phyloP scores from a whole-genome alignment of 1,140 invertebrate genomes.

The Penaeus japonicus region DNA sequence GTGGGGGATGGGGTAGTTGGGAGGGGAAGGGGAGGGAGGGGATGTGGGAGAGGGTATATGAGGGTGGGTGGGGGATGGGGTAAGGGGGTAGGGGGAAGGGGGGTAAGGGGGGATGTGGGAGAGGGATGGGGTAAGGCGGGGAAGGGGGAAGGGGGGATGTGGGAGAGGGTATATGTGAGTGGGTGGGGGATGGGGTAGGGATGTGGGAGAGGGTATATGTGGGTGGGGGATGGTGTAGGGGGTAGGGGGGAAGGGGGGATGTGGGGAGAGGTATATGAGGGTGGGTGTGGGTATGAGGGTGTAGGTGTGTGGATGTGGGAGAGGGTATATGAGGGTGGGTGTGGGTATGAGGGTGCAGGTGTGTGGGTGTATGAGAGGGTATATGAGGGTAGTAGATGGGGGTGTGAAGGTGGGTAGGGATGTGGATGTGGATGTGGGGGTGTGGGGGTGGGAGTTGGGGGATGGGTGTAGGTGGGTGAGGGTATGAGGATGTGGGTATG shows the following conservation, averaged over 20 bases:
- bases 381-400: no score
- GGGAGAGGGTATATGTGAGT: not conserved
- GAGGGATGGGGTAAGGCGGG: conserved; percentile 1
- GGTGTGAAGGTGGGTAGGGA: no score
- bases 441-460: no score
- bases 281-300: not conserved
- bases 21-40: not conserved
- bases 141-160: not conserved
- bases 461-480: no score
- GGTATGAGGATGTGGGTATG: no score
- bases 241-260: conserved; percentile 9
- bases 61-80: not conserved
- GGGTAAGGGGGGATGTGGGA: not conserved
- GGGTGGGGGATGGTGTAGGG: conserved; percentile 1
- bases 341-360: not conserved
- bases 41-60: no score
- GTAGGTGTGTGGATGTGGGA: not conserved
- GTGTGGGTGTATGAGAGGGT: not conserved
- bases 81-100: not conserved
- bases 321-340: not conserved
- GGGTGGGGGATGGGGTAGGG: not conserved
- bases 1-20: not conserved
- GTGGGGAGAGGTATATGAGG: not conserved
- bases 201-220: not conserved
- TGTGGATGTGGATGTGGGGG: no score